Conservation (phyloP, 2,888 invertebrate genomes). For the Andrena bucephala region DNA sequence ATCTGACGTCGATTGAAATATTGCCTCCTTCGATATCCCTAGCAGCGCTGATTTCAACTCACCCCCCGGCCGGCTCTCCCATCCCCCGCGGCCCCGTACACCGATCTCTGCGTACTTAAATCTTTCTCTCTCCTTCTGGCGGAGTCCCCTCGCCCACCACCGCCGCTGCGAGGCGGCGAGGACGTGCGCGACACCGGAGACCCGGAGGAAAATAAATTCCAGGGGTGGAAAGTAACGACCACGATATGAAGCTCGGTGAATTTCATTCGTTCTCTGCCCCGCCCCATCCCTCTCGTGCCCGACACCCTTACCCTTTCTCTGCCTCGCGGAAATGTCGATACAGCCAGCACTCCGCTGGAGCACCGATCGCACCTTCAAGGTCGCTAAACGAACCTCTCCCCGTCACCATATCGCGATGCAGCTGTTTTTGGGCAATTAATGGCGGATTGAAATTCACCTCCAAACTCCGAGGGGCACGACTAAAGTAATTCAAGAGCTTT, state of each 20-base stretch:
- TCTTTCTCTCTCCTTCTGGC: constrained; percentile 26
- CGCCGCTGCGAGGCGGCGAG: background rate
- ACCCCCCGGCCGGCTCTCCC: constrained; percentile 37
- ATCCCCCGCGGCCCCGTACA: constrained; percentile 8
- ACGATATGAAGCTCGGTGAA: constrained; percentile 71
- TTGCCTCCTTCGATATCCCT: constrained; percentile 75
- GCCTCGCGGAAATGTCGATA: constrained; percentile 50
- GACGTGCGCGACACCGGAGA: constrained; percentile 46
- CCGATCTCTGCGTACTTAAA: constrained; percentile 49
- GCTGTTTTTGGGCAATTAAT: background rate
- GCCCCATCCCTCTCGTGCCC: background rate
- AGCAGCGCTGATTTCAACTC: constrained; percentile 67
- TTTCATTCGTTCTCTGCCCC: constrained; percentile 57
- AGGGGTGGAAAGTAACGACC: constrained; percentile 70
- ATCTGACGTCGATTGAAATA: constrained; percentile 75
- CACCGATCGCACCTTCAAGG: constrained; percentile 23
- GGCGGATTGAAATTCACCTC: no score
- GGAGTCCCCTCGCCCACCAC: background rate
- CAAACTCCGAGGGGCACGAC: no score
- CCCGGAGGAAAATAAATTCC: constrained; percentile 68
- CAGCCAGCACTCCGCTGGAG: background rate
- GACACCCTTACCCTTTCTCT: constrained; percentile 13
- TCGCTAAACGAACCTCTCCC: background rate
- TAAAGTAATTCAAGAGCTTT: no score
- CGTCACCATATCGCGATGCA: background rate